phyloP scores from a whole-genome alignment of 2,113 vertebrate species.

The Plestiodon gilberti region DNA sequence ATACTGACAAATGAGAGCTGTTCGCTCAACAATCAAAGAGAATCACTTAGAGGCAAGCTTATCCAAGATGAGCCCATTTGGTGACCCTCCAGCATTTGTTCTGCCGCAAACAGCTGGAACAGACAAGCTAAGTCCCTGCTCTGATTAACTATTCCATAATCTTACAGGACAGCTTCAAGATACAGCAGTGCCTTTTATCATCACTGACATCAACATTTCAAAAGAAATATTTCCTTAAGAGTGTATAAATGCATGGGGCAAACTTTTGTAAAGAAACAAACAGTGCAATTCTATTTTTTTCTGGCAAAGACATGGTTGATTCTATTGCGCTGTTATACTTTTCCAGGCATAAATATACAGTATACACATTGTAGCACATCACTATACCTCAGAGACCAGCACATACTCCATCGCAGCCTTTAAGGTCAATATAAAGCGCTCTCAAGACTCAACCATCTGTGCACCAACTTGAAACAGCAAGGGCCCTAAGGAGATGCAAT shows the following conservation, averaged over 20 bases:
- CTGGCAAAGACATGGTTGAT: background rate
- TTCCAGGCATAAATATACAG: too few species aligned
- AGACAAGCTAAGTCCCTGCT: conserved; percentile 21
- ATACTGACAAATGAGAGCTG: conserved; percentile 7
- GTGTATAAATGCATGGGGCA: background rate
- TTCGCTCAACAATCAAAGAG: background rate
- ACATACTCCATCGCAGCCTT: background rate
- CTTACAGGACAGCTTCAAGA: background rate
- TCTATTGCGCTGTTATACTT: background rate
- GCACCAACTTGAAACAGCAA: background rate
- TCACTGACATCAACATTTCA: background rate
- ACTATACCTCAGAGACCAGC: background rate
- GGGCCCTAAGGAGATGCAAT: too few species aligned
- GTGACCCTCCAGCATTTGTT: background rate
- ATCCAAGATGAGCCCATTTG: conserved; percentile 27
- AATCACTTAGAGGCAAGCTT: conserved; percentile 29
- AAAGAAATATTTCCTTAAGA: conserved; percentile 26
- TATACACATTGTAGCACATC: background rate
- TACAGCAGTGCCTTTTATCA: background rate
- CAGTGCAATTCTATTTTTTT: background rate
- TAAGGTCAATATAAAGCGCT: background rate
- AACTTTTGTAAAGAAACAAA: background rate
- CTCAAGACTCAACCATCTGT: background rate
- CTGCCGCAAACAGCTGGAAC: conserved; percentile 43
- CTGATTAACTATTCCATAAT: conserved; percentile 36